Percentiles rank a stretch among this genome's conserved stretches.
These are phyloP conservation scores for Hypomecis atomaria DNA, from an alignment of 2,888 invertebrate genomes.

Conservation along the genomic window DNA sequence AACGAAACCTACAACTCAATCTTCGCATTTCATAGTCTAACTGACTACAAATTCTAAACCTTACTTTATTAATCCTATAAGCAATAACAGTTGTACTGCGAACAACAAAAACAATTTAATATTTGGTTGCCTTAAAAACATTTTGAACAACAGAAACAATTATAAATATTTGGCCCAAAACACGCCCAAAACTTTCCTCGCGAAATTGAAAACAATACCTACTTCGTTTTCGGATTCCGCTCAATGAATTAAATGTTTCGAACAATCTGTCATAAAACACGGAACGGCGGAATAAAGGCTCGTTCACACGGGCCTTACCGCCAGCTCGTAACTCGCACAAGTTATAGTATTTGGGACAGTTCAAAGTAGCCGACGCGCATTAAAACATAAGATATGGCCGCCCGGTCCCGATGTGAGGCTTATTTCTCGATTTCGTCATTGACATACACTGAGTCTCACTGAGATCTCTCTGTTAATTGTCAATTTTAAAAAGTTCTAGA, in stretches of 20 bases:
- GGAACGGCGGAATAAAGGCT: conserved; percentile 53
- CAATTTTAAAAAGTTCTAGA: conserved; percentile 32
- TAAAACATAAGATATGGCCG: conserved; percentile 78
- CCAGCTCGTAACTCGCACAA: conserved; percentile 75
- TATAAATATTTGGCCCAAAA: conserved; percentile 1
- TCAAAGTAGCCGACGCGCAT: conserved; percentile 79
- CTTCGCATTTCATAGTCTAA: too few species aligned
- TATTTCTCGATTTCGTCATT: conserved; percentile 65
- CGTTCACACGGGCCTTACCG: conserved; percentile 63
- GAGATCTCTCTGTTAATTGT: conserved; percentile 30
- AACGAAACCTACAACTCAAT: neutral
- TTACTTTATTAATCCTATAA: too few species aligned
- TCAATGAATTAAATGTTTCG: conserved; percentile 55
- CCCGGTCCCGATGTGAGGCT: conserved; percentile 69
- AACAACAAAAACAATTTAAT: too few species aligned
- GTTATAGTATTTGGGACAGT: conserved; percentile 81
- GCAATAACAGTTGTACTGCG: too few species aligned
- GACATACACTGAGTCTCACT: conserved; percentile 28
- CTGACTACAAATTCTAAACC: too few species aligned
- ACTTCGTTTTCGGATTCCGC: conserved; percentile 18
- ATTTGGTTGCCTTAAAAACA: too few species aligned
- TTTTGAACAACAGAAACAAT: conserved; percentile 1
- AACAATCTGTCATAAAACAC: conserved; percentile 69
- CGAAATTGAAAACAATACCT: conserved; percentile 26
- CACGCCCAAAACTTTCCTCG: neutral